Conservation (phyloP, 2,113 vertebrate species). For the Dipodomys spectabilis region DNA sequence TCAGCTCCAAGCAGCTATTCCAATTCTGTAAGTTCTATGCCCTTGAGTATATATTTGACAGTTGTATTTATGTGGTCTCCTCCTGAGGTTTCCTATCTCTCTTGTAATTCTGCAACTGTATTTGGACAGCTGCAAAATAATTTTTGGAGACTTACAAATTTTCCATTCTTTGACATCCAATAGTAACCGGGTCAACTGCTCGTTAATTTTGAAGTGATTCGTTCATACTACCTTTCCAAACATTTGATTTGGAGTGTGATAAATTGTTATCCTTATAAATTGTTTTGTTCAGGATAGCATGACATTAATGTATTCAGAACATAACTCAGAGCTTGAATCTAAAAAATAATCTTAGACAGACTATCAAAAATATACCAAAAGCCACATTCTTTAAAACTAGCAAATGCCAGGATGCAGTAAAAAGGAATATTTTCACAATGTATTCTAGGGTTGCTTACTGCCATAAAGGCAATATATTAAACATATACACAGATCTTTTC, state of each 20-base stretch:
- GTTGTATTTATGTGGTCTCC: not conserved
- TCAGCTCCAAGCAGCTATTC: not conserved
- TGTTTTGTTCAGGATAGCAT: conserved; percentile 14
- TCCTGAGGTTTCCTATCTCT: not conserved
- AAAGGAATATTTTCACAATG: not conserved
- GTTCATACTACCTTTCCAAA: conserved; percentile 46
- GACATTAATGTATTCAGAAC: conserved; percentile 30
- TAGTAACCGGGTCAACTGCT: conserved; percentile 33
- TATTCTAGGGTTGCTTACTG: not conserved
- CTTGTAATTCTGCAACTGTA: not conserved
- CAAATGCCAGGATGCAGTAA: not conserved
- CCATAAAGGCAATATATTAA: not conserved
- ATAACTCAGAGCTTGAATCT: conserved; percentile 18
- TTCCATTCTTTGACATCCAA: conserved; percentile 7
- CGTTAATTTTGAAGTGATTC: conserved; percentile 44
- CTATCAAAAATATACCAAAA: not conserved
- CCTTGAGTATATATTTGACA: not conserved
- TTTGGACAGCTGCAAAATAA: not conserved
- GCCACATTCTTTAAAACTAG: not conserved
- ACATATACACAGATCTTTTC: not conserved
- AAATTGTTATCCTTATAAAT: not conserved
- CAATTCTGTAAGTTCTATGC: not conserved
- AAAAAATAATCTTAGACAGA: conserved; percentile 3
- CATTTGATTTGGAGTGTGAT: conserved; percentile 34
- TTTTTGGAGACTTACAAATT: not conserved